Evolutionary conservation across 2,797 vertebrate species (phyloP).

Genomic region (Dermochelys coriacea): DNA sequence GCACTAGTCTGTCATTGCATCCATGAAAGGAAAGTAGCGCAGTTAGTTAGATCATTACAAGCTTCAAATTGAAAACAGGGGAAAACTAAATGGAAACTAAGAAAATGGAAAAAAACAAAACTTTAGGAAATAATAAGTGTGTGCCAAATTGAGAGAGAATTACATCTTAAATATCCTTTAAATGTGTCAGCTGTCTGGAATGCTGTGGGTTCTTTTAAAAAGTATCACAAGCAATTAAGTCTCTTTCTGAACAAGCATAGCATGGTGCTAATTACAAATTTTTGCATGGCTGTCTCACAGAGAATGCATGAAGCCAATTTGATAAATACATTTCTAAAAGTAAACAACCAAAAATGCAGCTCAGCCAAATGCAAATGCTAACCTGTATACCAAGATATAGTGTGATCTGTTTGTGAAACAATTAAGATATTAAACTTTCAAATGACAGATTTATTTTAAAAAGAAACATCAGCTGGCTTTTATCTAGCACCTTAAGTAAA

Average conservation of each 20-base stretch:
- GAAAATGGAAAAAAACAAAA: not conserved
- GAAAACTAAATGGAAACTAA: not conserved
- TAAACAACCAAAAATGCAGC: not conserved
- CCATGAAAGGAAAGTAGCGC: not conserved
- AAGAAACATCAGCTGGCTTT: not conserved
- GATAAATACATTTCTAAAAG: not conserved
- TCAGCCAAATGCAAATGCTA: constrained; percentile 32
- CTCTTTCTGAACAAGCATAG: not conserved
- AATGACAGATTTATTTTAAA: not conserved
- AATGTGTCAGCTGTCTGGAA: not conserved
- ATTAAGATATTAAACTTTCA: constrained; percentile 5
- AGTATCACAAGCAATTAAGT: not conserved
- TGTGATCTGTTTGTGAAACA: constrained; percentile 33
- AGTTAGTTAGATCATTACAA: not conserved
- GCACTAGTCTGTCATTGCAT: not conserved
- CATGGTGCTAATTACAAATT: not conserved
- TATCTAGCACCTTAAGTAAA: not conserved
- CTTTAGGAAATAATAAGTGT: not conserved
- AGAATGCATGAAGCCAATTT: not conserved
- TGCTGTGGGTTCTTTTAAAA: constrained; percentile 8
- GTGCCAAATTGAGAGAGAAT: not conserved
- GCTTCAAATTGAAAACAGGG: not conserved
- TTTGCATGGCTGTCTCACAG: not conserved
- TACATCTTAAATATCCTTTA: not conserved
- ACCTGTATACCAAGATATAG: not conserved